Evolutionary conservation across 2,888 invertebrate species (phyloP).

Genomic region (Habrosyne pyritoides): DNA sequence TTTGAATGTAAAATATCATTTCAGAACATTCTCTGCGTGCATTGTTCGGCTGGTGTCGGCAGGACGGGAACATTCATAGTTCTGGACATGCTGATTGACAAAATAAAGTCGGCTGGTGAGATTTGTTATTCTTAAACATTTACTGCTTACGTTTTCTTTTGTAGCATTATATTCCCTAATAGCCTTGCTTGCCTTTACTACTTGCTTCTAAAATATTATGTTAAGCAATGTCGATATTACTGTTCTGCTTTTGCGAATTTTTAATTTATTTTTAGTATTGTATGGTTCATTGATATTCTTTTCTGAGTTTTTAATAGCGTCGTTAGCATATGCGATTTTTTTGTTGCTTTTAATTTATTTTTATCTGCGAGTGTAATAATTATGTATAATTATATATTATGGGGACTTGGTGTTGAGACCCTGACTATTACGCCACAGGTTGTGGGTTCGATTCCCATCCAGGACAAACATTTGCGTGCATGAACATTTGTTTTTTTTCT

Average conservation of each 20-base stretch:
- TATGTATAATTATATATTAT: not conserved
- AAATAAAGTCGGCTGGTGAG: conserved; percentile 91
- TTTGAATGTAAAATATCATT: conserved; percentile 36
- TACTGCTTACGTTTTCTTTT: not conserved
- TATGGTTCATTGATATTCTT: not conserved
- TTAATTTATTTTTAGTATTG: not conserved
- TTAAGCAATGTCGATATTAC: not conserved
- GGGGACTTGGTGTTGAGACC: too few species aligned
- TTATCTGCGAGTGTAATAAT: not conserved
- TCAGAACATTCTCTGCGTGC: conserved; percentile 91
- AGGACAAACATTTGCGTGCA: too few species aligned
- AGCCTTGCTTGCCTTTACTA: not conserved
- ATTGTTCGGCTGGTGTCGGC: conserved; percentile 98
- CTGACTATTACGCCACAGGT: too few species aligned
- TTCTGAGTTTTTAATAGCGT: not conserved
- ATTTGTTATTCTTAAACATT: not conserved
- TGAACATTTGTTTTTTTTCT: too few species aligned
- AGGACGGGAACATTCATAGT: conserved; percentile 99
- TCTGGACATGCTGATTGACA: conserved; percentile 98
- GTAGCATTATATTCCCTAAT: not conserved
- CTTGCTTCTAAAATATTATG: not conserved
- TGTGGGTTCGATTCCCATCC: too few species aligned
- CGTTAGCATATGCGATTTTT: not conserved
- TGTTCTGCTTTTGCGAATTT: not conserved
- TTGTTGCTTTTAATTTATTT: not conserved